Evolutionary conservation across 2,113 vertebrate genomes (phyloP), one percentile per base, ranked within the genome.

Genomic region (Ptyas mucosa): DNA sequence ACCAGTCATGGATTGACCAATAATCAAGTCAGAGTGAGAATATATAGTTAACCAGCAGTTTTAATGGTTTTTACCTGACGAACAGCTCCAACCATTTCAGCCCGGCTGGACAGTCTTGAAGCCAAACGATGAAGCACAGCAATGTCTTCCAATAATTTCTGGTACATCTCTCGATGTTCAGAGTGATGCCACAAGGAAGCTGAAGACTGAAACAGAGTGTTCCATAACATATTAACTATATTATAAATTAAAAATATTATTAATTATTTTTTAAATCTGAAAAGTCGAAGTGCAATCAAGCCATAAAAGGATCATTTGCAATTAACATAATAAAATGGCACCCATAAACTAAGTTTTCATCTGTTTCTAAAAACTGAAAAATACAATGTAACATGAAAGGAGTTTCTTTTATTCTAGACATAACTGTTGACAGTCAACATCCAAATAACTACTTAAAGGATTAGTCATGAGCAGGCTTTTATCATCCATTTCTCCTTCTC

Each of bases 61-160:
- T 52, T 1, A 64, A 81, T 24, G 29, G 34, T 26, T 93, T 96
- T 96, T 91, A 99, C 99, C 98, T 99, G 99, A 85, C 99, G 98
- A 90, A 99, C 98, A 0, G 99, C 99, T 7, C 99, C 99, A 0
- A 99, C 99, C 96, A 99, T 98, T 97, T 99, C 99, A 0, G 99
- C 98, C 3, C 99, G 97, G 96, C 99, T 99, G 18, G 99, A 99
- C 1, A 99, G 98, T 15, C 99, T 97, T 18, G 98, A 98, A 90
- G 98, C 98, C 93, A 99, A 97, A 26, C 99, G 98, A 64, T 98
- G 98, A 90, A 99, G 96, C 54, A 99, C 98, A 0, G 97, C 94
- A 0, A 99, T 95, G 0, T 99, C 99, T 95, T 99, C 99, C 85
- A 99, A 93, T 9, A 99, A 97, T 64, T 98, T 98, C 97, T 99